phyloP scores from a whole-genome alignment of 2,888 invertebrate species.

The Sipha maydis region DNA sequence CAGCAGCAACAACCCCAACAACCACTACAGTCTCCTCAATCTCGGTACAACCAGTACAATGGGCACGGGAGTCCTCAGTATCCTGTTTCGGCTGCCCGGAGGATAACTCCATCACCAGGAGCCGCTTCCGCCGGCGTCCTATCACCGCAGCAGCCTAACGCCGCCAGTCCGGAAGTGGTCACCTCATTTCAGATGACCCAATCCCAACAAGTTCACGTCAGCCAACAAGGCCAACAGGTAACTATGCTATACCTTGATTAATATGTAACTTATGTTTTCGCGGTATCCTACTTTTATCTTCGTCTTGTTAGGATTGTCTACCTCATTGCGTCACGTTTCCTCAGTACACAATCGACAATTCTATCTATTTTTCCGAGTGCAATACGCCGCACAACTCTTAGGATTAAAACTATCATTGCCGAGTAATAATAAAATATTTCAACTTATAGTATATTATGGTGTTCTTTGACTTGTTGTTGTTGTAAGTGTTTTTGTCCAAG shows the following conservation, averaged over 20 bases:
- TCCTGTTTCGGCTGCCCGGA: conserved; percentile 49
- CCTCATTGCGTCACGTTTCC: too few relatives aligned
- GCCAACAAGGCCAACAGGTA: conserved; percentile 59
- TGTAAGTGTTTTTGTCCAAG: neutral
- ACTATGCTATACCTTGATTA: neutral
- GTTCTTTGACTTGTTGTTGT: neutral
- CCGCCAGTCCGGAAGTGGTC: conserved; percentile 51
- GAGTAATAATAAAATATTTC: too few relatives aligned
- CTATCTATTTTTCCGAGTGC: too few relatives aligned
- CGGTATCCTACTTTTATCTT: too few relatives aligned
- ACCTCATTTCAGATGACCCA: conserved; percentile 55
- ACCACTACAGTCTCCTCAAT: conserved; percentile 46
- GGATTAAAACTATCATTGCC: too few relatives aligned
- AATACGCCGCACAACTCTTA: too few relatives aligned
- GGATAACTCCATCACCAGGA: conserved; percentile 59
- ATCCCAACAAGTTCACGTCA: conserved; percentile 53
- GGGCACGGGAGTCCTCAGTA: conserved; percentile 58
- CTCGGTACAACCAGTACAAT: conserved; percentile 60
- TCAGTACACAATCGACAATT: too few relatives aligned
- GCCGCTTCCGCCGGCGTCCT: conserved; percentile 54
- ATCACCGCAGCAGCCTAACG: conserved; percentile 55
- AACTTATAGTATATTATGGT: too few relatives aligned
- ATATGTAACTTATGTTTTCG: too few relatives aligned
- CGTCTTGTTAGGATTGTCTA: too few relatives aligned
- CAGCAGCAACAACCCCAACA: neutral